These are phyloP conservation scores for Chironex yamaguchii DNA, from an alignment of 30 jellyfish, hydroid and myxozoan genomes.

Conservation along the genomic window DNA sequence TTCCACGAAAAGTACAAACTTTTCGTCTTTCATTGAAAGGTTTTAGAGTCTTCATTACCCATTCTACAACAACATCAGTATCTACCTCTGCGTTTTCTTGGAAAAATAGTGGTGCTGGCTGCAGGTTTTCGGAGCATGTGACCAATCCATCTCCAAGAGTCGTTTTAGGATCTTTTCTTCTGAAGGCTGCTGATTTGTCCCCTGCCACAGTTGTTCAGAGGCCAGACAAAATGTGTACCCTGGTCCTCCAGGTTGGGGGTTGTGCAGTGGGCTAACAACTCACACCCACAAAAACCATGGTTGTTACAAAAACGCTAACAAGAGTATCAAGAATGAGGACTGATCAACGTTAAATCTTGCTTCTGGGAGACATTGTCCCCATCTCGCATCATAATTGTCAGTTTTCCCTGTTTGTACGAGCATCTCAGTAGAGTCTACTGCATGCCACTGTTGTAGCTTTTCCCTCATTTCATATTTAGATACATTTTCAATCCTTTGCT, in stretches of 20 bases:
- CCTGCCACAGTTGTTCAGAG: slow-evolving; percentile 58
- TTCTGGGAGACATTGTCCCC: no score
- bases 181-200: slow-evolving; percentile 55
- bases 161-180: slow-evolving; percentile 48
- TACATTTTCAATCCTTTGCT: no score
- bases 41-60: slow-evolving; percentile 25
- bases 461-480: no score
- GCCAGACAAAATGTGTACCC: slow-evolving; percentile 55
- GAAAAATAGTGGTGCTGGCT: slow-evolving; percentile 64
- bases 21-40: slow-evolving; percentile 20
- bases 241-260: slow-evolving; percentile 52
- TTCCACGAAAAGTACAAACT: neutral
- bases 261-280: neutral
- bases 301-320: slow-evolving; percentile 15
- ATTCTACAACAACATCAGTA: slow-evolving; percentile 27
- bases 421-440: no score
- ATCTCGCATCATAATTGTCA: no score
- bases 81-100: no score
- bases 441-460: no score
- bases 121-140: no score
- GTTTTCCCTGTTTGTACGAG: no score
- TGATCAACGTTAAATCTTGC: no score
- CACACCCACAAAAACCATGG: neutral
- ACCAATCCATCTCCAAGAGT: no score
- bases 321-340: slow-evolving; percentile 7